Conservation (phyloP, 2,888 invertebrate genomes). For the Hirtodrosophila trivittata region DNA sequence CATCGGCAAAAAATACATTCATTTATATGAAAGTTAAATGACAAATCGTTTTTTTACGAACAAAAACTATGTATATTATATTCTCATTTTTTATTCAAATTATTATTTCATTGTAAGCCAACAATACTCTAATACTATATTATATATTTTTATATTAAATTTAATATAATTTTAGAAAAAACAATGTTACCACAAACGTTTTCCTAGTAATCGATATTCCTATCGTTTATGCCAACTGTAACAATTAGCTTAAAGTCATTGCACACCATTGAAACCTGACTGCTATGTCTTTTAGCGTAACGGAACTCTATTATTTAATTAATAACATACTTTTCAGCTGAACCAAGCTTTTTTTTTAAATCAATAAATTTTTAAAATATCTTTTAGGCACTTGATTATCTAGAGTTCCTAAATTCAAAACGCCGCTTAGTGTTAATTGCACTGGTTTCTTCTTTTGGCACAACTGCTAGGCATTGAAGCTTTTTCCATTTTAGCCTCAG, state of each 20-base stretch:
- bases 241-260: too few species aligned
- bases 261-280: too few species aligned
- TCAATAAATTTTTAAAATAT: slow-evolving; percentile 9
- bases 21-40: background rate
- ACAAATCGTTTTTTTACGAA: too few species aligned
- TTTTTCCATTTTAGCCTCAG: slow-evolving; percentile 4
- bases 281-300: background rate
- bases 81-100: too few species aligned
- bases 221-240: too few species aligned
- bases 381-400: slow-evolving; percentile 36
- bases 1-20: slow-evolving; percentile 12
- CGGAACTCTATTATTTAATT: slow-evolving; percentile 6
- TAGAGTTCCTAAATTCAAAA: background rate
- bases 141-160: too few species aligned
- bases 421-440: slow-evolving; percentile 25
- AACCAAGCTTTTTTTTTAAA: slow-evolving; percentile 2
- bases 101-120: too few species aligned
- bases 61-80: too few species aligned
- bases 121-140: too few species aligned
- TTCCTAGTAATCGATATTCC: too few species aligned
- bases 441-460: background rate
- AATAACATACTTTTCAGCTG: slow-evolving; percentile 32
- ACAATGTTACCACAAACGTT: too few species aligned
- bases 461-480: slow-evolving; percentile 33
- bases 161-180: too few species aligned